phyloP scores from a whole-genome alignment of 2,797 vertebrate species.

The Gadopsis marmoratus region DNA sequence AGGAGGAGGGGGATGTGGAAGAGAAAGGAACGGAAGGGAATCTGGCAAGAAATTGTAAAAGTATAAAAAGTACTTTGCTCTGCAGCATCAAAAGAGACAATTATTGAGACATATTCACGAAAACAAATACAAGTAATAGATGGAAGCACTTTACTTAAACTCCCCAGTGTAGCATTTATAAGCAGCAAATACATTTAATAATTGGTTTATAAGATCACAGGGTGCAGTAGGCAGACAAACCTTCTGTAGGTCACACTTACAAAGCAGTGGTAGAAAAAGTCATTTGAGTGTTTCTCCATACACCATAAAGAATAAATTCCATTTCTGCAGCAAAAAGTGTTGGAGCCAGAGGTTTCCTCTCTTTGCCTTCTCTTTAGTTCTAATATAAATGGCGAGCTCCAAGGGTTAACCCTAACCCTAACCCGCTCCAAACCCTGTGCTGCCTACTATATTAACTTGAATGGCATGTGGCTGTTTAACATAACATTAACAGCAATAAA shows the following conservation, averaged over 20 bases:
- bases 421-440: too few species aligned
- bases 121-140: too few species aligned
- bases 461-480: not conserved
- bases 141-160: not conserved
- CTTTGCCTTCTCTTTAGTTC: not conserved
- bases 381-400: not conserved
- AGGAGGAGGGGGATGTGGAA: not conserved
- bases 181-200: not conserved
- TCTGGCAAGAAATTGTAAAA: not conserved
- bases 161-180: not conserved
- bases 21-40: not conserved
- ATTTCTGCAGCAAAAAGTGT: not conserved
- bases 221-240: not conserved
- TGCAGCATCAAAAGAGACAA: too few species aligned
- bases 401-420: too few species aligned
- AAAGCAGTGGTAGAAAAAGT: not conserved
- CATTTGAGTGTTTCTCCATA: not conserved
- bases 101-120: too few species aligned
- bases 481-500: not conserved
- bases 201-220: not conserved
- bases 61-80: not conserved
- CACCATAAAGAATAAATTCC: not conserved
- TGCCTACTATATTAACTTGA: not conserved
- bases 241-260: not conserved
- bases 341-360: not conserved